Evolutionary conservation across 2,113 vertebrate genomes (phyloP).

Genomic region (Austrofundulus limnaeus): DNA sequence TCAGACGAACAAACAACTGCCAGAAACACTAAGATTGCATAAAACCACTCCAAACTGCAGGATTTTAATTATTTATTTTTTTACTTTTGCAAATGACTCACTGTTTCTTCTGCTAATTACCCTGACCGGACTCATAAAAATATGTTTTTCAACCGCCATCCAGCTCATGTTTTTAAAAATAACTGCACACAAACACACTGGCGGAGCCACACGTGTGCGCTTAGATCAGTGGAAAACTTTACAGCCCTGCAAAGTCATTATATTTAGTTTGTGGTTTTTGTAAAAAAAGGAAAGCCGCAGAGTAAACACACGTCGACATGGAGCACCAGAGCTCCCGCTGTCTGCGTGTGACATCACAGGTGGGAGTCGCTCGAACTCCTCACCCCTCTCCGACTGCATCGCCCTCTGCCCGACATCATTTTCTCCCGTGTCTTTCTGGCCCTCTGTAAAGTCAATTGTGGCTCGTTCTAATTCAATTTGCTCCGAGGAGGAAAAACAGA

Average conservation of each 20-base stretch:
- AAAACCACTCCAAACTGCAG: slow-evolving; percentile 24
- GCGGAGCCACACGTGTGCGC: slow-evolving; percentile 29
- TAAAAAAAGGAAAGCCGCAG: slow-evolving; percentile 61
- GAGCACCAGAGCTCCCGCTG: slow-evolving; percentile 51
- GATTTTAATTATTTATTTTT: slow-evolving; percentile 17
- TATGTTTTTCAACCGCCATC: slow-evolving; percentile 16
- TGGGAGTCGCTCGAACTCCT: slow-evolving; percentile 61
- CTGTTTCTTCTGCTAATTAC: slow-evolving; percentile 12
- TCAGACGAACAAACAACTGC: slow-evolving; percentile 2
- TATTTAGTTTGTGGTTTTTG: slow-evolving; percentile 63
- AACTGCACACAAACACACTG: slow-evolving; percentile 14
- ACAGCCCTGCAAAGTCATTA: slow-evolving; percentile 56
- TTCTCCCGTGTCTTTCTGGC: slow-evolving; percentile 22
- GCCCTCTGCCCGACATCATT: slow-evolving; percentile 42
- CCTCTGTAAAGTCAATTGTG: slow-evolving; percentile 55
- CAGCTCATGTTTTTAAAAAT: slow-evolving; percentile 47
- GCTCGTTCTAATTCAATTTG: slow-evolving; percentile 75
- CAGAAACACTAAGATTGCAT: slow-evolving; percentile 26
- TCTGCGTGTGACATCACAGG: slow-evolving; percentile 60
- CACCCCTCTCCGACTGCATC: slow-evolving; percentile 63
- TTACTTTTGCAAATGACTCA: slow-evolving; percentile 6
- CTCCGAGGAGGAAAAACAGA: slow-evolving; percentile 55
- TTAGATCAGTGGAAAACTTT: slow-evolving; percentile 60
- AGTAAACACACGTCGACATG: slow-evolving; percentile 57
- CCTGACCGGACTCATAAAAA: slow-evolving; percentile 34